Base-by-base conservation (phyloP, 2,113 vertebrate species). In the Nycticorax nycticorax region DNA sequence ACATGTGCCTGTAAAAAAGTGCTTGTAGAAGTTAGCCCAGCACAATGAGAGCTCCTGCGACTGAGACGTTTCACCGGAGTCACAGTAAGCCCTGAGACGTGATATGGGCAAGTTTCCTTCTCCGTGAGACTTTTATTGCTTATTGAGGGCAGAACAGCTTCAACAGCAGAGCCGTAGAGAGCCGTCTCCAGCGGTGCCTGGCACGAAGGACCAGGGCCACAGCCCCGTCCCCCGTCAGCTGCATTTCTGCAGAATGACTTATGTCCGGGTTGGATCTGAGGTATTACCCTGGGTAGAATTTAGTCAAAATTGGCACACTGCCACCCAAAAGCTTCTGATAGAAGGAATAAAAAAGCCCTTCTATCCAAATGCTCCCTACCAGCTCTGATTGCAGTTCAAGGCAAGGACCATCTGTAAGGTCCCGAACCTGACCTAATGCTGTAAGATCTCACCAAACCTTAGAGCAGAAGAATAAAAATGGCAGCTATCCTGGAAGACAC, bases 11-110 rank as follows among this genome's bases (percentile, higher is more conserved):
- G 19, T 64, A 32, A 82, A 78, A 56, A 74, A 57, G 26, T 32
- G 28, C 18, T 55, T 2, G 0, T 12, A 57, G 57, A 72, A 57
- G 39, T 57, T n/a, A 74, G 28, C 1, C 0, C 15, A 26, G 32
- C 0, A 0, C 55, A 67, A n/a, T 0, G 0, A 79, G 17, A 11
- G 30, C 11, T 85, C 21, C 5, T 6, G 24, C 3, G 2, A 72
- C 35, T 52, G 33, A 77, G 15, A 32, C 4, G 1, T 68, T 87
- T 87, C 66, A 72, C 66, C 33, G 27, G 41, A 37, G 19, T 56
- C 39, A 14, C 6, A 14, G 41, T 72, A 93, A 94, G 22, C 48
- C 63, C 60, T 67, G 50, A 92, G 37, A 80, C 1, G 1, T 76
- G 24, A 63, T 59, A 75, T 2, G 4, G 52, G 24, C 59, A 89